phyloP scores from a whole-genome alignment of 2,888 invertebrate genomes.

The Mayetiola destructor region DNA sequence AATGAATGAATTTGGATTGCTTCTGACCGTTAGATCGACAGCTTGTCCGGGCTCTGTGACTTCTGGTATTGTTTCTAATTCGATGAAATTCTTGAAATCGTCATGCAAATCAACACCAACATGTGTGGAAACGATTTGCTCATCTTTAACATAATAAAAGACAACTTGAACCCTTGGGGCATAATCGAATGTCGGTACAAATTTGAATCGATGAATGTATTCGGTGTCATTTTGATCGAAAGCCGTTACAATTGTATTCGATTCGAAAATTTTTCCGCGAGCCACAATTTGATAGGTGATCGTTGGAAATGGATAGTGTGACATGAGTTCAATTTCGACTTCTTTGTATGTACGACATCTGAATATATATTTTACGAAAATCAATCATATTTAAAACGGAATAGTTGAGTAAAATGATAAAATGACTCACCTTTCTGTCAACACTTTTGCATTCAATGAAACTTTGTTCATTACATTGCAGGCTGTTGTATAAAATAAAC shows the following conservation, averaged over 20 bases:
- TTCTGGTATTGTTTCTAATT: neutral
- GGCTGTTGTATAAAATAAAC: neutral
- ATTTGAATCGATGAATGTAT: neutral
- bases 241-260: neutral
- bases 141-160: conserved; percentile 57
- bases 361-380: neutral
- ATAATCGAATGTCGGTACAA: neutral
- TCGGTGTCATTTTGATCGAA: neutral
- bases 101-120: conserved; percentile 62
- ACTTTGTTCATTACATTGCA: neutral
- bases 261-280: conserved; percentile 44
- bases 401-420: neutral
- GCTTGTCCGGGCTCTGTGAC: conserved; percentile 58
- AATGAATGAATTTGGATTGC: conserved; percentile 74
- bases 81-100: conserved; percentile 24
- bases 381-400: neutral
- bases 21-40: conserved; percentile 59
- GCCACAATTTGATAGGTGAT: conserved; percentile 54
- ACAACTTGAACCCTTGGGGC: conserved; percentile 61
- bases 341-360: neutral
- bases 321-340: conserved; percentile 1
- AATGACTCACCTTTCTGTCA: neutral
- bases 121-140: conserved; percentile 66
- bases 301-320: neutral
- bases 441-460: neutral